These are phyloP conservation scores for Lampris megalopsis DNA, from an alignment of 2,113 vertebrate species.

Conservation along the genomic window DNA sequence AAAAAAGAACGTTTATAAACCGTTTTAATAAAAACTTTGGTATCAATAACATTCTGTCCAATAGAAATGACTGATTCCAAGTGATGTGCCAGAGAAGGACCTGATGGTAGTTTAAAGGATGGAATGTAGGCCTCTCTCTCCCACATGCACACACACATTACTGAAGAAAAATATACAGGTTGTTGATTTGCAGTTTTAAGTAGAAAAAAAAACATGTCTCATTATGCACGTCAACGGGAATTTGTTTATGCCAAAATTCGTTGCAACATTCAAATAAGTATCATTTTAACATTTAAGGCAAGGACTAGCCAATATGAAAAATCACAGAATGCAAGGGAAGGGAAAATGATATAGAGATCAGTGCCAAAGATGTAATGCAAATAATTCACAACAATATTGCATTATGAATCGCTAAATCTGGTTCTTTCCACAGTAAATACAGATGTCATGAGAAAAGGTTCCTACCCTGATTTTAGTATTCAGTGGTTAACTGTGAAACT, in stretches of 20 bases:
- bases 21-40: slow-evolving; percentile 83
- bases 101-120: slow-evolving; percentile 20
- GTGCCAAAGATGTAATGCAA: slow-evolving; percentile 58
- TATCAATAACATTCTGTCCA: slow-evolving; percentile 76
- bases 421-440: background rate
- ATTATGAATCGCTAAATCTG: slow-evolving; percentile 10
- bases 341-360: slow-evolving; percentile 47
- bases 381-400: slow-evolving; percentile 42
- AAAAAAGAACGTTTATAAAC: slow-evolving; percentile 51
- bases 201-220: slow-evolving; percentile 14
- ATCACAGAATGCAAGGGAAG: background rate
- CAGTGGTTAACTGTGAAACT: slow-evolving; percentile 9
- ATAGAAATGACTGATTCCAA: slow-evolving; percentile 57
- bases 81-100: slow-evolving; percentile 43
- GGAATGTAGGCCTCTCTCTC: slow-evolving; percentile 13
- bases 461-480: background rate
- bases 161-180: slow-evolving; percentile 1
- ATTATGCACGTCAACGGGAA: background rate
- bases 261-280: slow-evolving; percentile 14
- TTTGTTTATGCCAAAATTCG: slow-evolving; percentile 42
- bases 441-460: background rate
- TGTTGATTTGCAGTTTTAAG: slow-evolving; percentile 18
- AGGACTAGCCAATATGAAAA: slow-evolving; percentile 5
- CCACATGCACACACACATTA: slow-evolving; percentile 23
- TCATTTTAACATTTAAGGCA: slow-evolving; percentile 39